Conservation (phyloP, 1,140 invertebrate genomes). For the Maconellicoccus hirsutus region DNA sequence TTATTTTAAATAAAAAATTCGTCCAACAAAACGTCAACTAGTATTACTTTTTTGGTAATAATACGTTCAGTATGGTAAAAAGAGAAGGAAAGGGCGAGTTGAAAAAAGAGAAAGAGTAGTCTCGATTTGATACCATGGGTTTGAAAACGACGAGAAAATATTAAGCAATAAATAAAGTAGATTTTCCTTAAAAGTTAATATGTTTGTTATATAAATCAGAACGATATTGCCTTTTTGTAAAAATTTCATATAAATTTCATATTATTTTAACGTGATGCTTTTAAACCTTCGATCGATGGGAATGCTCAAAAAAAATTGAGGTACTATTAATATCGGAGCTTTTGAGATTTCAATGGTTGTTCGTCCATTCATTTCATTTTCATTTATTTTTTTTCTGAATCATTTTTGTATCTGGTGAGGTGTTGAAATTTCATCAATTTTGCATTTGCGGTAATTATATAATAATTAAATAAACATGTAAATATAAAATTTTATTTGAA, state of each 20-base stretch:
- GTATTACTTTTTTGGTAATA: slow-evolving; percentile 3
- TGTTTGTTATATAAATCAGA: slow-evolving; percentile 22
- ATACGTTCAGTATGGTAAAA: neutral
- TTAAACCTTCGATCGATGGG: slow-evolving; percentile 11
- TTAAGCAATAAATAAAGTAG: slow-evolving; percentile 22
- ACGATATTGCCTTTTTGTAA: slow-evolving; percentile 22
- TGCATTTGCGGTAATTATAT: no score
- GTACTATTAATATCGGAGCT: neutral
- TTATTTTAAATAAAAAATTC: neutral
- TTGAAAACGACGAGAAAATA: slow-evolving; percentile 12
- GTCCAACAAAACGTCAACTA: neutral
- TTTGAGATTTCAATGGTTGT: no score
- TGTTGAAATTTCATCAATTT: no score
- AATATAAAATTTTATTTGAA: no score
- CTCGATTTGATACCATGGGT: neutral
- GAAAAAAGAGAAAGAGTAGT: neutral
- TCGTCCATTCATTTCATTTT: no score
- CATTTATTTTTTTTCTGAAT: no score
- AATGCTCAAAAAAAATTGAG: neutral
- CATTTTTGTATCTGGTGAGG: no score
- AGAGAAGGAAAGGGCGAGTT: neutral
- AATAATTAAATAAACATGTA: no score
- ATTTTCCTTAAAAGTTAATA: slow-evolving; percentile 23
- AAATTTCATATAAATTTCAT: slow-evolving; percentile 22
- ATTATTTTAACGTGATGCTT: neutral